Evolutionary conservation across 2,797 vertebrate species (phyloP).

Genomic region (Danionella dracula): DNA sequence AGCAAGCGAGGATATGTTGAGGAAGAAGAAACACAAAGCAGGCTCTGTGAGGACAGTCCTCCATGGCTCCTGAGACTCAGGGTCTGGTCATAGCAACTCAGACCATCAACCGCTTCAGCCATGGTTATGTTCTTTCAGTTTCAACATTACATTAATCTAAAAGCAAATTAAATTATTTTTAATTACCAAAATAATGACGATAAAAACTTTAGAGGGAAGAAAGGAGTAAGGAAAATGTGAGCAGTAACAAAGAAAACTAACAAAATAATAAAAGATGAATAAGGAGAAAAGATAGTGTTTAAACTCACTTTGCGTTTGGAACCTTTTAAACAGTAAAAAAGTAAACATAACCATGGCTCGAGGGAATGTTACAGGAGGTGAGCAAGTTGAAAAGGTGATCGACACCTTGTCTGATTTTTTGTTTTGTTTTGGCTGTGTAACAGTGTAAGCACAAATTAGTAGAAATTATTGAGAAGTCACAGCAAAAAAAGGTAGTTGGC

Average conservation of each 20-base stretch:
- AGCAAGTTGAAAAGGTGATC: conserved; percentile 23
- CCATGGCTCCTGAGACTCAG: conserved; percentile 71
- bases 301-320: too few species aligned
- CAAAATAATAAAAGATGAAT: too few species aligned
- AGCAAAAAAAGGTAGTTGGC: conserved; percentile 84
- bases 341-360: conserved; percentile 52
- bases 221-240: too few species aligned
- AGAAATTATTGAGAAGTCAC: conserved; percentile 57
- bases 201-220: too few species aligned
- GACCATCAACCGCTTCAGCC: conserved; percentile 37
- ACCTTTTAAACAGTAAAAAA: background rate
- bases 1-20: conserved; percentile 41
- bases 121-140: conserved; percentile 47
- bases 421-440: conserved; percentile 31
- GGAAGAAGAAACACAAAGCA: conserved; percentile 75
- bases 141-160: too few species aligned
- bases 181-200: too few species aligned
- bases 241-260: too few species aligned
- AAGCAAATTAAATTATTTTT: too few species aligned
- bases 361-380: conserved; percentile 19
- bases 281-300: too few species aligned
- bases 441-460: conserved; percentile 53
- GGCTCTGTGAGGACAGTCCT: conserved; percentile 84
- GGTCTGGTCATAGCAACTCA: conserved; percentile 35
- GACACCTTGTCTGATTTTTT: conserved; percentile 9